Evolutionary conservation across 2,113 vertebrate genomes (phyloP), one percentile per base, ranked within the genome.

Genomic region (Corythoichthys intestinalis): DNA sequence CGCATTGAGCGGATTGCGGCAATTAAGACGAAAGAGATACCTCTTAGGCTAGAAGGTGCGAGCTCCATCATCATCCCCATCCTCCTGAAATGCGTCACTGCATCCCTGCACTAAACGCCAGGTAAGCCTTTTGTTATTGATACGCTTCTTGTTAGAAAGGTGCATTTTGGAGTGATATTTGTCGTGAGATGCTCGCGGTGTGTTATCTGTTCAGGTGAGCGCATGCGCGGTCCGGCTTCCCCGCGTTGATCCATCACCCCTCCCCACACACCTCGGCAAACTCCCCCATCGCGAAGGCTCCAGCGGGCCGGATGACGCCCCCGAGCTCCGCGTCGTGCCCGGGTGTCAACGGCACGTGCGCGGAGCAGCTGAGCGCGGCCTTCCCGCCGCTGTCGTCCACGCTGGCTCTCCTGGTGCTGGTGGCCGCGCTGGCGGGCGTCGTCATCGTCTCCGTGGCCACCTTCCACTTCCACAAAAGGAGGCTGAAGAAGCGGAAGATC

Each of bases 401-500:
- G 35, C 78, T 96, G 77, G 97, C 97, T 77, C 92, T 99, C 79
- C 93, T 96, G 68, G 94, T 98, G 81, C 90, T 99, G 77, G 94
- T 96, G 83, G 90, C 92, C 38, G 91, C 96, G 83, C 95, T 99
- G 85, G 92, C 94, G 85, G 95, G 95, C 86, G 89, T 99, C 85
- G 79, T 99, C 78, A 90, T 97, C 39, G 92, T 99, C 65, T 99
- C 97, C 62, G 92, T 99, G 77, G 94, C 94, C 84, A 98, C 97
- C 71, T 96, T 98, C 87, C 96, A 97, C 83, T 82, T 97, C 85
- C 95, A 98, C 92, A 99, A 98, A 90, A 91, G 95, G 73, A 96
- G 93, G 91, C 97, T 98, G 88, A 96, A 95, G 88, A 97, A 94
- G 60, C 92, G 94, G 89, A 99, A 98, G 92, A 97, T 98, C 86